A percentile compares a stretch with the other conserved stretches of the same genome.
Conservation (phyloP, 2,113 vertebrate genomes). For the Psittacula cyanocephala region DNA sequence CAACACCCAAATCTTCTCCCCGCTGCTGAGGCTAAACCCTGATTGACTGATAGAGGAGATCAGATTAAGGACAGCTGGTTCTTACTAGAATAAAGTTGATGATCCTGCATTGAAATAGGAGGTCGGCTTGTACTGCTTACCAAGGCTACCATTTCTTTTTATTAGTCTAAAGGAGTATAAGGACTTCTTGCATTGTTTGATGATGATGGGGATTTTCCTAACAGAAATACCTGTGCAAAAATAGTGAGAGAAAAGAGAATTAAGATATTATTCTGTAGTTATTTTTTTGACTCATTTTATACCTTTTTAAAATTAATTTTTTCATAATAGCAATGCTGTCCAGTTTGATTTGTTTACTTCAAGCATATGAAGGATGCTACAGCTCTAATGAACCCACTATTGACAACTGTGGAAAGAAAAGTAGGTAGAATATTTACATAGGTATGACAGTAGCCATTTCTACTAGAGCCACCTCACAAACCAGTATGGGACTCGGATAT, state of each 20-base stretch:
- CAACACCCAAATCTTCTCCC: neutral
- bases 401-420: neutral
- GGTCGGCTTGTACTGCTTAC: neutral
- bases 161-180: neutral
- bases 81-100: neutral
- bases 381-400: neutral
- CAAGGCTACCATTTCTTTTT: neutral
- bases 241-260: neutral
- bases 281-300: neutral
- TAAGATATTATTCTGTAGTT: neutral
- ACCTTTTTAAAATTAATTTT: neutral
- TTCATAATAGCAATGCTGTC: neutral
- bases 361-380: neutral
- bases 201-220: neutral
- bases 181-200: neutral
- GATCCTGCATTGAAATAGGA: neutral
- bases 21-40: neutral
- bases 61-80: neutral
- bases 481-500: neutral
- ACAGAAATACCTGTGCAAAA: neutral
- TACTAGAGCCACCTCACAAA: neutral
- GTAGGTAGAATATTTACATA: neutral
- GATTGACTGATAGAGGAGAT: neutral
- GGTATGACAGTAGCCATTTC: neutral
- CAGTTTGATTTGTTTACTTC: neutral